Base-by-base conservation (phyloP, 2,797 vertebrate species). In the Tragopan temminckii region DNA sequence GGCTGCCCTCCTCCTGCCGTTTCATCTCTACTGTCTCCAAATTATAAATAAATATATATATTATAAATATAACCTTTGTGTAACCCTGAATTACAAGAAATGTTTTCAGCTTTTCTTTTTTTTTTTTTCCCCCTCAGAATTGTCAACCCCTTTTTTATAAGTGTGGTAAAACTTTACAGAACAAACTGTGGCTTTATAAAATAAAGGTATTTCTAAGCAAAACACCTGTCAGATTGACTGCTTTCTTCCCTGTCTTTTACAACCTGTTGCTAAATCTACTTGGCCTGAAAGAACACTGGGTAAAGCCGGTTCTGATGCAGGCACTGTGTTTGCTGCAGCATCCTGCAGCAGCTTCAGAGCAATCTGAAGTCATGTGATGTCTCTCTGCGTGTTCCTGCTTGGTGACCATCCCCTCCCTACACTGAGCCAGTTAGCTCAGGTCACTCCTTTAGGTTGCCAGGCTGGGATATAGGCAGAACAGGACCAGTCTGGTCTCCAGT, bases 101-200 rank as follows among this genome's bases (percentile, higher is more conserved):
- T 90, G 90, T 98, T 97, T 98, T 98, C 96, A 97, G 96, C 97
- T 97, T 97, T 98, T 97, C 92, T 95, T 94, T 96, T 90, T 82
- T 86, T 92, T 96, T 25, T 48, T 48, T 19, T 43, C 42, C 7
- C 97, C 97, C 89, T 89, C 82, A 85, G 91, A 98, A 96, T 97
- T 98, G 97, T 98, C 97, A 95, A 87, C 89, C 97, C 97, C 97
- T 98, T 98, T 97, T 97, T 98, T 99, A 99, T 97, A 98, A 97
- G 98, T 98, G 98, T 99, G 98, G 97, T 99, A 98, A 98, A 98
- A 96, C 98, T 98, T 99, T 98, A 97, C 97, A 97, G 97, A 97
- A 98, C 96, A 98, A 98, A 98, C 98, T 97, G 97, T 97, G 98
- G 97, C 98, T 99, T 99, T 99, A 98, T 99, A 99, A 98, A 98